phyloP scores from a whole-genome alignment of 2,888 invertebrate species.

The Archips crataeganus region DNA sequence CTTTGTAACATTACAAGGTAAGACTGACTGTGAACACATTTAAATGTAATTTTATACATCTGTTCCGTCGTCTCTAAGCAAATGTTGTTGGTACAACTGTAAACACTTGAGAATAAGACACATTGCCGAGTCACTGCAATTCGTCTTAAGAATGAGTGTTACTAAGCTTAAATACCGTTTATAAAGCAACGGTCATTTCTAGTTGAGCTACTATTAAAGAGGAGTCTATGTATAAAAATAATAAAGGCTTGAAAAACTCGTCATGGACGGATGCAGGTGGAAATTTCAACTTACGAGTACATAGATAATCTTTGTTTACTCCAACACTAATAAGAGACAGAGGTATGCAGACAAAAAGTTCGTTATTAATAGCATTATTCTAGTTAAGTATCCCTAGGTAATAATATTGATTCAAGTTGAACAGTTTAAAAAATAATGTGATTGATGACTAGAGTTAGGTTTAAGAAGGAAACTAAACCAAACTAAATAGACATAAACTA shows the following conservation, averaged over 20 bases:
- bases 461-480: too few relatives aligned
- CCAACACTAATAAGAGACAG: background rate
- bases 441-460: too few relatives aligned
- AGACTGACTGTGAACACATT: conserved; percentile 25
- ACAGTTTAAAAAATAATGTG: too few relatives aligned
- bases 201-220: conserved; percentile 17
- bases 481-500: too few relatives aligned
- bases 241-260: conserved; percentile 32
- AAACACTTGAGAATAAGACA: conserved; percentile 23
- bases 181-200: conserved; percentile 37
- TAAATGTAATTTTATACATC: conserved; percentile 33
- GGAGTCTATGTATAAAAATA: conserved; percentile 24
- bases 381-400: too few relatives aligned
- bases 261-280: conserved; percentile 26
- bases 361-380: background rate
- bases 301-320: background rate
- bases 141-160: conserved; percentile 16
- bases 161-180: conserved; percentile 32
- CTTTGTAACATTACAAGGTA: conserved; percentile 27
- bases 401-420: too few relatives aligned
- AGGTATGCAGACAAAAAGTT: background rate
- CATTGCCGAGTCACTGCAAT: conserved; percentile 35
- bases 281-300: background rate
- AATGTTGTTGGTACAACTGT: conserved; percentile 14
- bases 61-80: conserved; percentile 29